Base-by-base conservation (phyloP, 2,888 invertebrate genomes). In the Zelleria hepariella region DNA sequence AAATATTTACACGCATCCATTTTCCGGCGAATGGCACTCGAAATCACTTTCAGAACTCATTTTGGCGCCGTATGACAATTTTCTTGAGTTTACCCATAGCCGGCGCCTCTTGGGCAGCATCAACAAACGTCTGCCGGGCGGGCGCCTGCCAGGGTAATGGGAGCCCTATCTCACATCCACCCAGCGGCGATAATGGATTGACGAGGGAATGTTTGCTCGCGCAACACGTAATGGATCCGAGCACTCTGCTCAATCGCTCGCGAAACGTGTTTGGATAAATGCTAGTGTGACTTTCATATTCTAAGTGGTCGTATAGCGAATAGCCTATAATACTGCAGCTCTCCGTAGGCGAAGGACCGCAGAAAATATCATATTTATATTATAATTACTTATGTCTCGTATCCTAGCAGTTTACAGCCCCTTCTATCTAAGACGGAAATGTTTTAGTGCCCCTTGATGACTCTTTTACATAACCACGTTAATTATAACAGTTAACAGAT, bases 201-300 rank as follows among this genome's bases (percentile, higher is more conserved):
- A 61, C 64, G 69, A 74, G 64, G 66, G 64, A 70, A 68, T 79
- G 78, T 80, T 82, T 80, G 78, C 74, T 75, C 75, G 74, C 72
- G 73, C 75, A 77, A 72, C 71, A 67, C 70, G 78, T 83, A 86
- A 83, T 86, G 82, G 79, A 82, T 75, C 73, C 69, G 72, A 77
- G 77, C 78, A 83, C 84, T 85, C 78, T 76, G 78, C 80, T 79
- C 79, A 79, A 82, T 81, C 79, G 79, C 74, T 74, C 75, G 77
- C 72, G 74, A 75, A 83, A 84, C 83, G 75, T 81, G 83, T 84
- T 83, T 82, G 77, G 73, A 77, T 82, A 82, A 82, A 83, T 74
- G 74, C 78, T 78, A 75, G 77, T 80, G 73, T 78, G 77, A 82
- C 82, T 85, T 83, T 83, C 82, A 82, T 80, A 79, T 78, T 54